These are phyloP conservation scores for Eulacestoma nigropectus DNA, from an alignment of 2,113 vertebrate genomes.

Conservation along the genomic window DNA sequence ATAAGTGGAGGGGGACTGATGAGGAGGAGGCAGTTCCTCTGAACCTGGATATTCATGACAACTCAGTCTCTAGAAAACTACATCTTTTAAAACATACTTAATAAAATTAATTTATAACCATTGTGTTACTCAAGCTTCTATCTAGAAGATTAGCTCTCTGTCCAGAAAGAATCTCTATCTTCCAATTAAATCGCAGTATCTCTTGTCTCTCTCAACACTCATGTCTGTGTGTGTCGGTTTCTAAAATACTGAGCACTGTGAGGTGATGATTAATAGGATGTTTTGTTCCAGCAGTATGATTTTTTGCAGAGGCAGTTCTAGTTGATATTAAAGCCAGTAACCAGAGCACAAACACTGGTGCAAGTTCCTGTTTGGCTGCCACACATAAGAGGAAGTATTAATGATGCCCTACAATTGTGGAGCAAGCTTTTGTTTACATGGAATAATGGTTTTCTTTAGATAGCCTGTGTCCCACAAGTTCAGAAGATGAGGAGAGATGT, in stretches of 20 bases:
- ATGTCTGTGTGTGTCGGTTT: background rate
- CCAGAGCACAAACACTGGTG: background rate
- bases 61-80: background rate
- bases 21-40: background rate
- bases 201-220: background rate
- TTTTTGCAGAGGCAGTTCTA: background rate
- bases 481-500: background rate
- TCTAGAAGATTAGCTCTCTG: background rate
- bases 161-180: background rate
- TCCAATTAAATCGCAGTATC: background rate
- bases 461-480: background rate
- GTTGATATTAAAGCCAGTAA: background rate
- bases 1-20: background rate
- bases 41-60: background rate
- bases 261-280: background rate
- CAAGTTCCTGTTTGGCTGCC: background rate
- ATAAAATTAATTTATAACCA: background rate
- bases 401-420: fast-evolving
- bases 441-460: background rate
- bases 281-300: background rate
- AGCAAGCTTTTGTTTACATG: background rate
- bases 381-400: background rate
- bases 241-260: background rate
- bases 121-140: background rate
- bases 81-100: background rate